These are phyloP conservation scores for Drosophila meridiana DNA, from an alignment of 2,888 invertebrate genomes.

Conservation along the genomic window DNA sequence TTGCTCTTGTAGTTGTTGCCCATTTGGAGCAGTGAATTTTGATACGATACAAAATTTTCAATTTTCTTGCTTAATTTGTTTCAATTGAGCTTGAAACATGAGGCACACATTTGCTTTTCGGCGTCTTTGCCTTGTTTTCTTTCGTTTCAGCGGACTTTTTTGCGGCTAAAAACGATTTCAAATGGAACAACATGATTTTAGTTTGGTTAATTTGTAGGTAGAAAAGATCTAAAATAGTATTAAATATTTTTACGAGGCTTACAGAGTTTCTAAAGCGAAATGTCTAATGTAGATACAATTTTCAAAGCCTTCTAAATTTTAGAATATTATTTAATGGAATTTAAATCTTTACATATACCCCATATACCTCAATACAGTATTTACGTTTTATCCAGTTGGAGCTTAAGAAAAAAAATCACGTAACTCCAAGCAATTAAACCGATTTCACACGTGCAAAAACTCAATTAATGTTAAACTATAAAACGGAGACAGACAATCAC, in stretches of 20 bases:
- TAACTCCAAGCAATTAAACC: not conserved
- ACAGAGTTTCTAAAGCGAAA: too few species aligned
- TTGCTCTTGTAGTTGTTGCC: slow-evolving; percentile 15
- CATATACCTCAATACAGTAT: not conserved
- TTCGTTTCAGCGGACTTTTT: not conserved
- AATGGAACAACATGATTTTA: slow-evolving; percentile 16
- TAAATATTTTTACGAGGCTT: not conserved
- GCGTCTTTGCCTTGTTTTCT: slow-evolving; percentile 8
- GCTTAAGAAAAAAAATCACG: slow-evolving; percentile 22
- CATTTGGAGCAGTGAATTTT: slow-evolving; percentile 63
- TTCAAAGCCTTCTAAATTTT: not conserved
- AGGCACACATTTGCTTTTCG: slow-evolving; percentile 52
- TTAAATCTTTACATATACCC: not conserved
- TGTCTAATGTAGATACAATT: not conserved
- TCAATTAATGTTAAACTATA: slow-evolving; percentile 29
- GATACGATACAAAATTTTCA: slow-evolving; percentile 49
- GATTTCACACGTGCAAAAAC: slow-evolving; percentile 37
- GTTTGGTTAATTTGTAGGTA: slow-evolving; percentile 3
- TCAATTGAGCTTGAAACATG: slow-evolving; percentile 77
- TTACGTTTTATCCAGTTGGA: not conserved
- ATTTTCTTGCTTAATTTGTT: slow-evolving; percentile 75
- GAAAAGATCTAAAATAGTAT: slow-evolving; percentile 1
- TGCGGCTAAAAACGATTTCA: slow-evolving; percentile 5
- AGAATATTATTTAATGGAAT: not conserved
- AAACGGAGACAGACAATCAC: slow-evolving; percentile 5